phyloP scores from a whole-genome alignment of 2,888 invertebrate genomes.

The Micropterix aruncella region DNA sequence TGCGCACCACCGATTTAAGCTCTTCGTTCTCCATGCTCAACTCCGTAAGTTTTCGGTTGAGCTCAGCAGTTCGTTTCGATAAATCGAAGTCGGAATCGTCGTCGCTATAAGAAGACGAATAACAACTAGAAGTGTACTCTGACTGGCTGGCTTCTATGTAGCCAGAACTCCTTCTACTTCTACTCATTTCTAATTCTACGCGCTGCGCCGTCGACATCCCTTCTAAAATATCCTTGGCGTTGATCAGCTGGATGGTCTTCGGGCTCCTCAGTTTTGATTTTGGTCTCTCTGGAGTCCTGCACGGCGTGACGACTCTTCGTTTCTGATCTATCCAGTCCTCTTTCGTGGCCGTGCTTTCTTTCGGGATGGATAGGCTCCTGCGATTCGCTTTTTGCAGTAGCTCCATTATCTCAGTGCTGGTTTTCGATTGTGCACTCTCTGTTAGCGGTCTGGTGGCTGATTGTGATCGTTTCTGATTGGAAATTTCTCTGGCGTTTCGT shows the following conservation, averaged over 20 bases:
- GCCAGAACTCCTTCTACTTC: slow-evolving; percentile 28
- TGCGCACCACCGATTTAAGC: slow-evolving; percentile 21
- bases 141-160: slow-evolving; percentile 38
- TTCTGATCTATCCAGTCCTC: slow-evolving; percentile 24
- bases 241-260: slow-evolving; percentile 38
- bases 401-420: slow-evolving; percentile 33
- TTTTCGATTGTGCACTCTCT: slow-evolving; percentile 28
- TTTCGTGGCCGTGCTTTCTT: slow-evolving; percentile 28
- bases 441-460: slow-evolving; percentile 37
- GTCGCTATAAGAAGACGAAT: slow-evolving; percentile 36
- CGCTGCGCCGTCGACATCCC: slow-evolving; percentile 30
- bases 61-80: slow-evolving; percentile 30
- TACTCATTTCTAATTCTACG: slow-evolving; percentile 21
- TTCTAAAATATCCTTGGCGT: slow-evolving; percentile 35
- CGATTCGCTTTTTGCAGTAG: slow-evolving; percentile 35
- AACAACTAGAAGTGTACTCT: slow-evolving; percentile 37
- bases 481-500: slow-evolving; percentile 6
- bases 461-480: slow-evolving; percentile 32
- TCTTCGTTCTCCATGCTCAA: slow-evolving; percentile 28
- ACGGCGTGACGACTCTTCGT: slow-evolving; percentile 40
- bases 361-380: slow-evolving; percentile 35
- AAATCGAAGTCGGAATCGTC: slow-evolving; percentile 37
- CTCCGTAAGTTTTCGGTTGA: slow-evolving; percentile 29
- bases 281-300: slow-evolving; percentile 27
- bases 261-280: slow-evolving; percentile 31